phyloP scores from a whole-genome alignment of 2,797 vertebrate genomes.

The Pseudochirops corinnae region DNA sequence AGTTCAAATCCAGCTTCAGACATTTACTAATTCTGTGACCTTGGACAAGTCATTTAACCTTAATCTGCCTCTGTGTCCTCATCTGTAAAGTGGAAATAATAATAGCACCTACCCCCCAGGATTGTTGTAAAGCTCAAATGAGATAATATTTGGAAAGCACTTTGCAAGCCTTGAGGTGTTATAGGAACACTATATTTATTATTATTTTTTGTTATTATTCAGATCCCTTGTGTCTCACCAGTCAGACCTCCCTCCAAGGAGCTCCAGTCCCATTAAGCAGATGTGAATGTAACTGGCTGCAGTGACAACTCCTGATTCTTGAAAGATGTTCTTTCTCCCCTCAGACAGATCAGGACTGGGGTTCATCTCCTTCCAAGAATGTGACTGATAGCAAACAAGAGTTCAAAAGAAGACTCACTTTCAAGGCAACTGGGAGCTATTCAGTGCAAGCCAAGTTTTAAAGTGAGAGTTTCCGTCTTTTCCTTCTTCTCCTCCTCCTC shows the following conservation, averaged over 20 bases:
- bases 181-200: background rate
- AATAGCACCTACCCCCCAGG: background rate
- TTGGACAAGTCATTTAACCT: background rate
- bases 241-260: background rate
- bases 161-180: background rate
- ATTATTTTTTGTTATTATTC: background rate
- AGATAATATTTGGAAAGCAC: background rate
- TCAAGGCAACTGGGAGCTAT: conserved; percentile 88
- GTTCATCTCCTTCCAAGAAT: conserved; percentile 86
- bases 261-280: conserved; percentile 72
- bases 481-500: conserved; percentile 54
- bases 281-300: conserved; percentile 76
- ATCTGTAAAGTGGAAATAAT: background rate
- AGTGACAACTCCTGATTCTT: conserved; percentile 76
- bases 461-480: conserved; percentile 82
- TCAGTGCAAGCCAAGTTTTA: conserved; percentile 86
- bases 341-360: conserved; percentile 76
- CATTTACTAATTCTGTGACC: background rate
- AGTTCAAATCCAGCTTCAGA: background rate
- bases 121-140: background rate
- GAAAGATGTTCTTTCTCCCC: conserved; percentile 80
- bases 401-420: conserved; percentile 89
- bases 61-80: background rate
- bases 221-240: background rate
- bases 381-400: conserved; percentile 85